Evolutionary conservation across 2,888 invertebrate genomes (phyloP), one percentile per base, ranked within the genome.

Genomic region (Brachyptera risi): DNA sequence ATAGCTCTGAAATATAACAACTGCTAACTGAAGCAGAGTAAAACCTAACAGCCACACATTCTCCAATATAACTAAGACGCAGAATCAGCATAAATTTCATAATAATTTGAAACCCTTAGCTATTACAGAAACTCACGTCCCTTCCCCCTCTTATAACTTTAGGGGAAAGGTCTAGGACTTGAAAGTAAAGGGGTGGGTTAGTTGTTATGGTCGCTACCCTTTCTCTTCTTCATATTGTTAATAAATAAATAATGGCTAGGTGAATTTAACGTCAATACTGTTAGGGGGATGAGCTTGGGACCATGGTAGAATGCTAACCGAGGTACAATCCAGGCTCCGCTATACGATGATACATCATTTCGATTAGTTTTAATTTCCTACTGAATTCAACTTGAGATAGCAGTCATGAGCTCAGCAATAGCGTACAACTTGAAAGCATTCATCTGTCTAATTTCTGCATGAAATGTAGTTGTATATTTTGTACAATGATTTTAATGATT

Each of bases 61-160:
- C n/a, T 44, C 44, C 21, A 44, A 44, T 44, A 44, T 37, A 35
- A 37, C n/a, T 76, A 77, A 77, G 77, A 77, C 75, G 75, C 74
- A 74, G 77, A 77, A 76, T 77, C 77, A 77, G 77, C 77, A 77
- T 77, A 77, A 77, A 77, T 77, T 77, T 76, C 72, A 75, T 76
- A n/a, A n/a, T n/a, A 76, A 77, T 77, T 76, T 75, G 56, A 58
- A 40, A 57, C 50, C 63, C 63, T 60, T 51, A 50, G 58, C 63
- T 60, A 57, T 63, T 58, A 63, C 47, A 56, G 50, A 51, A 42
- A 47, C 37, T 15, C 35, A 47, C 27, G 24, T 26, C 21, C 27
- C 37, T 37, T 11, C 49, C 57, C 42, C 44, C 35, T 51, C 35
- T 31, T 24, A 26, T 37, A 59, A 21, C n/a, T 19, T n/a, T 11